Percentiles rank a stretch among this genome's conserved stretches.
These are phyloP conservation scores for Myrmecobius fasciatus DNA, from an alignment of 2,113 vertebrate genomes.

Conservation along the genomic window DNA sequence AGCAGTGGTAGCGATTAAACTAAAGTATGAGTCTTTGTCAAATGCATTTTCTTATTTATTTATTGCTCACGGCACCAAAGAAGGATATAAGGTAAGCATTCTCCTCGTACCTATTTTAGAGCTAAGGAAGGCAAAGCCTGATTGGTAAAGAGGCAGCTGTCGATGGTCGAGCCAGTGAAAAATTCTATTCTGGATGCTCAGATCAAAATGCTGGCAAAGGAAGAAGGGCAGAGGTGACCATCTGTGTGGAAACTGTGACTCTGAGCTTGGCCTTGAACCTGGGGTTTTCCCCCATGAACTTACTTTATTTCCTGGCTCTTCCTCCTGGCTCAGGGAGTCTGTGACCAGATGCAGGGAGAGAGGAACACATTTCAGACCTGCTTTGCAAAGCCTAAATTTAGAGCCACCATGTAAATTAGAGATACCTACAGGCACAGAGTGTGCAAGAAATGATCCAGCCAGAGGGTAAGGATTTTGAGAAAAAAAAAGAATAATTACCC, in stretches of 20 bases:
- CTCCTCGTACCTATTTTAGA: not conserved
- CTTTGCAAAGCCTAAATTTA: constrained; percentile 54
- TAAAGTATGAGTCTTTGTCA: not conserved
- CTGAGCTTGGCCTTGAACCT: constrained; percentile 42
- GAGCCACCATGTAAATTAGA: constrained; percentile 45
- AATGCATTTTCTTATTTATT: not conserved
- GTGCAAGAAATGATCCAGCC: constrained; percentile 13
- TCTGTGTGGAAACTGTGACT: constrained; percentile 20
- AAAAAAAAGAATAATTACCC: constrained; percentile 32
- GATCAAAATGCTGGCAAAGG: constrained; percentile 34
- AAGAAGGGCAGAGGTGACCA: constrained; percentile 42
- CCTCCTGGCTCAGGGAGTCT: constrained; percentile 39
- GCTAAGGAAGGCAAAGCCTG: not conserved
- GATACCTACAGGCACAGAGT: constrained; percentile 29
- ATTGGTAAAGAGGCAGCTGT: not conserved
- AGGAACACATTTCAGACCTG: constrained; percentile 29
- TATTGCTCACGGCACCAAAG: not conserved
- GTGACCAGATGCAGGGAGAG: constrained; percentile 50
- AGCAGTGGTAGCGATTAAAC: not conserved
- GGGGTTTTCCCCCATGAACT: constrained; percentile 44
- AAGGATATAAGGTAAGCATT: not conserved
- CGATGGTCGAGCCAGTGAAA: not conserved
- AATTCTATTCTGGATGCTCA: not conserved
- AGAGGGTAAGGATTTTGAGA: constrained; percentile 50
- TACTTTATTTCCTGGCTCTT: constrained; percentile 14